Evolutionary conservation across 2,888 invertebrate genomes (phyloP).

Genomic region (Eilema caniola): DNA sequence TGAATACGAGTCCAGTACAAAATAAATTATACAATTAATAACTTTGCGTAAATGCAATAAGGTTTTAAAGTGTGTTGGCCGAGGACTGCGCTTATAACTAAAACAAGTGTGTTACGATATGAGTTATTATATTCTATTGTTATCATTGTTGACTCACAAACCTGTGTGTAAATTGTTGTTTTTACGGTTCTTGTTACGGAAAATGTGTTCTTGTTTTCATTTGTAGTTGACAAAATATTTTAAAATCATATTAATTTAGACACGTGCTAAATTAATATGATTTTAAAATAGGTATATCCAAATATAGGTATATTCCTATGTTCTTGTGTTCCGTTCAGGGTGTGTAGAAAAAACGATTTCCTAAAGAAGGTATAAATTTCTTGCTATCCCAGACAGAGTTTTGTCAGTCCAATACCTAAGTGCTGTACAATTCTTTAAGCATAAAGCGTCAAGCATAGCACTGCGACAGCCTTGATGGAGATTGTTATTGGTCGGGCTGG

Average conservation of each 20-base stretch:
- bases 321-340: background rate
- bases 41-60: constrained; percentile 19
- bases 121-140: constrained; percentile 23
- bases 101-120: constrained; percentile 11
- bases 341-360: background rate
- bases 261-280: background rate
- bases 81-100: constrained; percentile 6
- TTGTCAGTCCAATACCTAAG: no score
- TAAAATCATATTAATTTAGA: no score
- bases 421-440: no score
- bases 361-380: background rate
- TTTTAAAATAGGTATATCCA: no score
- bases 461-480: no score
- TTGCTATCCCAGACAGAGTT: no score
- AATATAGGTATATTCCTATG: background rate
- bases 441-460: no score
- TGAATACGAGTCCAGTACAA: background rate
- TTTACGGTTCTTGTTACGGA: constrained; percentile 8
- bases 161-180: constrained; percentile 42
- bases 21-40: constrained; percentile 18
- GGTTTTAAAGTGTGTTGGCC: background rate
- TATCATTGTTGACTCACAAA: constrained; percentile 49
- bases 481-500: no score
- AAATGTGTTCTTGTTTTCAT: constrained; percentile 5
- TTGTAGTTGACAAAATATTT: background rate